Conservation (phyloP, 2,113 vertebrate species). For the Sterrhoptilus dennistouni region DNA sequence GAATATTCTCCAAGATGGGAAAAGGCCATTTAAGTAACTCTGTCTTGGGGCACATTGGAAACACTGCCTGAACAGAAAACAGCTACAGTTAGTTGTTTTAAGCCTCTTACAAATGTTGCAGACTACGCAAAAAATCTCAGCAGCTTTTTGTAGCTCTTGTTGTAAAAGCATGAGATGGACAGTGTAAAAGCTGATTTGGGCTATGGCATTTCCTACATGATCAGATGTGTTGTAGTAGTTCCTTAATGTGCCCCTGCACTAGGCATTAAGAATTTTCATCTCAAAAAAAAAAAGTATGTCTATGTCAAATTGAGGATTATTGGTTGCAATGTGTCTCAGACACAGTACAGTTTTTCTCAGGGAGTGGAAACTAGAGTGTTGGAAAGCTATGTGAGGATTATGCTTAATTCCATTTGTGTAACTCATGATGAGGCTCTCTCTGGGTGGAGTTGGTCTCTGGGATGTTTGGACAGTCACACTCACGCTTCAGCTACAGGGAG, state of each 20-base stretch:
- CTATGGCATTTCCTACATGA: background rate
- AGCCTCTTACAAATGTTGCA: background rate
- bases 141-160: background rate
- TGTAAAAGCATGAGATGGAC: background rate
- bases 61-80: background rate
- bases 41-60: background rate
- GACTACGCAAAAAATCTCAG: background rate
- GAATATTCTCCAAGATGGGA: background rate
- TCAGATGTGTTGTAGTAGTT: background rate
- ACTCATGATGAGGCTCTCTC: background rate
- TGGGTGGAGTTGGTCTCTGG: background rate
- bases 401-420: background rate
- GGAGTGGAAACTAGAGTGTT: background rate
- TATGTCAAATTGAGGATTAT: background rate
- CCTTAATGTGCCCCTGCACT: background rate
- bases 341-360: background rate
- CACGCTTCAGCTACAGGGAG: background rate
- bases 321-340: background rate
- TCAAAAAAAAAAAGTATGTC: background rate
- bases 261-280: background rate
- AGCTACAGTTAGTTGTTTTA: accelerated
- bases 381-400: background rate
- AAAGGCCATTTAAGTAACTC: background rate
- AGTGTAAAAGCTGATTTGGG: background rate
- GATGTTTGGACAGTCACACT: background rate